phyloP scores from a whole-genome alignment of 2,797 vertebrate genomes.

The Glossophaga mutica region DNA sequence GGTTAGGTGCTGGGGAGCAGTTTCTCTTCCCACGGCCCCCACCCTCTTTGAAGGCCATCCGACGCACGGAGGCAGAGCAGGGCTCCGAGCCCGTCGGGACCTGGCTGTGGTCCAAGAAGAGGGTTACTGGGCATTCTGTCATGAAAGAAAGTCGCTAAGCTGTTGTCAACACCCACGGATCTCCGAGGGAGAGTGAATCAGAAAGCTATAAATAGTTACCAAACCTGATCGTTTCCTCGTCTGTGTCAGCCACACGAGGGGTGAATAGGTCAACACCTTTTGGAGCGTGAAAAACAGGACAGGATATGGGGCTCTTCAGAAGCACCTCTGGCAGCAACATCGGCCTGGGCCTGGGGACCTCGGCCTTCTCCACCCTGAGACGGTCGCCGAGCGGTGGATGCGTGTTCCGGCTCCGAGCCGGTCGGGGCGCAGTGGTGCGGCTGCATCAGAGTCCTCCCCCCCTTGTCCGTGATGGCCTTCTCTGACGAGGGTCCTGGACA shows the following conservation, averaged over 20 bases:
- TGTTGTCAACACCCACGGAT: conserved; percentile 52
- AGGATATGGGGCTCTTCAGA: neutral
- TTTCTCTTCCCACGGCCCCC: neutral
- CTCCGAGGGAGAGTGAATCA: conserved; percentile 58
- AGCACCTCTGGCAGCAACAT: neutral
- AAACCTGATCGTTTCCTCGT: conserved; percentile 40
- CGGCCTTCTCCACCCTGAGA: neutral
- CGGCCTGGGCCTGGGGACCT: neutral
- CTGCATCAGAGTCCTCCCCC: neutral
- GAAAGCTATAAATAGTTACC: conserved; percentile 56
- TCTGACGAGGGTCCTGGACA: neutral
- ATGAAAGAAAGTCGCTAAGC: conserved; percentile 47
- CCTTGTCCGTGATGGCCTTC: neutral
- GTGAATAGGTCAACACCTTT: conserved; percentile 24
- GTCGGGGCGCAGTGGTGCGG: neutral
- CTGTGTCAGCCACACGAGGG: neutral
- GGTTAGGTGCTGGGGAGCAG: neutral
- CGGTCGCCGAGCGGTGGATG: neutral
- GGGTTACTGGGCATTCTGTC: neutral
- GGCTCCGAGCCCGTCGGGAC: neutral
- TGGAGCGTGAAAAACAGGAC: conserved; percentile 2
- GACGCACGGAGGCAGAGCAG: neutral
- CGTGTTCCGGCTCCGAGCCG: neutral
- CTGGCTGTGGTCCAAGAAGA: neutral
- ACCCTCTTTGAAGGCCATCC: neutral